These are phyloP conservation scores for Poeciliopsis turrubarensis DNA, from an alignment of 2,113 vertebrate species.

Conservation along the genomic window DNA sequence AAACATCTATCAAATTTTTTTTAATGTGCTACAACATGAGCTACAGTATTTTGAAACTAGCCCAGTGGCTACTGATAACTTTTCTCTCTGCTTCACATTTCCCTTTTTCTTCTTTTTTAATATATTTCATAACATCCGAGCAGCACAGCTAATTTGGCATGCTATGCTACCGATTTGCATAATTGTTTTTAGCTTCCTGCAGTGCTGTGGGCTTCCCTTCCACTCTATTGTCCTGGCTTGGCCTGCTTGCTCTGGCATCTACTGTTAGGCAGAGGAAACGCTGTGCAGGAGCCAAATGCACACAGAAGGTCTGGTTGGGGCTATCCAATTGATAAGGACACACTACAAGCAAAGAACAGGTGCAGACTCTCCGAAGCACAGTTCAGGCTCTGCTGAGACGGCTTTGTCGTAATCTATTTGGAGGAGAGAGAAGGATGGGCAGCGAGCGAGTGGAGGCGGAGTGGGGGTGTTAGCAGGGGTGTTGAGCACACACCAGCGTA, in stretches of 20 bases:
- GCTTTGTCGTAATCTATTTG: slow-evolving; percentile 54
- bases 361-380: slow-evolving; percentile 54
- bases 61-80: slow-evolving; percentile 12
- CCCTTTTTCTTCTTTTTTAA: slow-evolving; percentile 13
- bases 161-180: neutral
- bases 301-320: slow-evolving; percentile 51
- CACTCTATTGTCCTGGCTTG: slow-evolving; percentile 50
- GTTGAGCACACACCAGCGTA: slow-evolving; percentile 2
- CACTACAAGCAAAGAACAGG: slow-evolving; percentile 66
- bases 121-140: slow-evolving; percentile 4
- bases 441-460: neutral
- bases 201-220: slow-evolving; percentile 48
- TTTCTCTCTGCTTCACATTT: slow-evolving; percentile 6
- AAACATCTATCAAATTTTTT: slow-evolving; percentile 16
- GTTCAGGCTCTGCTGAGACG: slow-evolving; percentile 52
- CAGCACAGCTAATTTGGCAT: neutral
- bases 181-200: slow-evolving; percentile 45
- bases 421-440: slow-evolving; percentile 25
- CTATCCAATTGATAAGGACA: slow-evolving; percentile 68
- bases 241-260: slow-evolving; percentile 61
- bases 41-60: slow-evolving; percentile 2
- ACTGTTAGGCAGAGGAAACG: slow-evolving; percentile 54
- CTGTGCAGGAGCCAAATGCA: slow-evolving; percentile 53
- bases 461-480: slow-evolving; percentile 7
- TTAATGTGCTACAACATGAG: slow-evolving; percentile 10